Evolutionary conservation across 2,888 invertebrate genomes (phyloP), one percentile per base, ranked within the genome.

Genomic region (Ormyrus rosae): DNA sequence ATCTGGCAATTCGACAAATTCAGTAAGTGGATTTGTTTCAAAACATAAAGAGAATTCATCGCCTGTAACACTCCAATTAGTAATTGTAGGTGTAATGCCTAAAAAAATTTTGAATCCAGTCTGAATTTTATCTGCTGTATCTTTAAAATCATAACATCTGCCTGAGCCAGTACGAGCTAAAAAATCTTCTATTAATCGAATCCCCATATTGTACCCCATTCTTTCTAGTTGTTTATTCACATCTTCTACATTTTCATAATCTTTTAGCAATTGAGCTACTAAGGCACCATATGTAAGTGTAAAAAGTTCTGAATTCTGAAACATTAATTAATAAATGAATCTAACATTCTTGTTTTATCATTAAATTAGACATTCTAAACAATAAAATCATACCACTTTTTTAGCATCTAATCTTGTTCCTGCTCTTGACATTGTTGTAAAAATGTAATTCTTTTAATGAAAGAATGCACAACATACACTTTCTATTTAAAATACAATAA

Each of bases 131-230:
- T 99, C 99, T 61, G 99, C 98, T 0, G 98, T 98, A 88, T 99
- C 99, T 87, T 97, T 94, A 92, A 99, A 96, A 91, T 99, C 99
- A 88, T 97, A 93, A 90, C 99, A 99, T 63, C 98, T 93, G 0
- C 96, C 96, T 4, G 96, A 95, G 73, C 95, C 95, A 34, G 96
- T 98, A 85, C 98, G 94, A 0, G 99, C 98, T 9, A 99, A 92
- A 87, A 98, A 99, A 90, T 99, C 99, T 92, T 99, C 99, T 82
- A 99, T 98, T 58, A 99, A 92, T 64, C 99, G 93, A 73, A 99
- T 96, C 10, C 99, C 99, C 94, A 99, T 99, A 89, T 99, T 99
- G 90, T 99, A 99, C 5, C 99, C 99, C 91, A 98, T 95, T 88
- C 97, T 92, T 88, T 98, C 98, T 81, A 99, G 91, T 88, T 99